Conservation (phyloP, 1,140 invertebrate genomes). For the Drosophila elegans region DNA sequence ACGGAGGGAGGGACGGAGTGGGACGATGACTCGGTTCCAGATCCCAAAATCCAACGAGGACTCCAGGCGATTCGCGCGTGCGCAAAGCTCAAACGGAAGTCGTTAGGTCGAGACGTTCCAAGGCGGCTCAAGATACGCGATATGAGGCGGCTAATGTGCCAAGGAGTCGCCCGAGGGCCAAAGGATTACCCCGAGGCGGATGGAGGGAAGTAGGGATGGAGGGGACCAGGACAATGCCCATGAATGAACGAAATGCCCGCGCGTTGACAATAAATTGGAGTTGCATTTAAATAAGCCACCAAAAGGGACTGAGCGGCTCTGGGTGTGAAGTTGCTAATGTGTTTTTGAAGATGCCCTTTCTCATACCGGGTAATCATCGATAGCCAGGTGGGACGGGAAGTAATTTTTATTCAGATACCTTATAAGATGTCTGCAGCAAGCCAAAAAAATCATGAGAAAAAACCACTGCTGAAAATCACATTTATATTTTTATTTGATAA, state of each 20-base stretch:
- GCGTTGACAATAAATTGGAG: slow-evolving; percentile 81
- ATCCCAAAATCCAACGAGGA: slow-evolving; percentile 30
- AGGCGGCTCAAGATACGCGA: slow-evolving; percentile 47
- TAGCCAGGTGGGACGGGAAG: slow-evolving; percentile 12
- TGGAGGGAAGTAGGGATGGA: not conserved
- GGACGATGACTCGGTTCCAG: slow-evolving; percentile 8
- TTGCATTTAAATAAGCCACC: slow-evolving; percentile 76
- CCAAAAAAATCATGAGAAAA: not conserved
- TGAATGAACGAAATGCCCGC: slow-evolving; percentile 64
- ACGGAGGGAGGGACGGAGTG: slow-evolving; percentile 5
- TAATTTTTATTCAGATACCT: not conserved
- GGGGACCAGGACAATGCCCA: slow-evolving; percentile 63
- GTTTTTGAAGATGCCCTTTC: slow-evolving; percentile 45
- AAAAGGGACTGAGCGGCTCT: slow-evolving; percentile 27
- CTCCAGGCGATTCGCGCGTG: slow-evolving; percentile 61
- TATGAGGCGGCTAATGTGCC: slow-evolving; percentile 58
- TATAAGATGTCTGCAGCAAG: not conserved
- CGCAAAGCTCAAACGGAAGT: slow-evolving; percentile 80
- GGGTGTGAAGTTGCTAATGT: slow-evolving; percentile 73
- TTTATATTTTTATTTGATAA: too few relatives aligned
- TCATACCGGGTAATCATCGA: slow-evolving; percentile 6
- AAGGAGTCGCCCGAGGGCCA: slow-evolving; percentile 57
- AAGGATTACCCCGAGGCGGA: slow-evolving; percentile 66
- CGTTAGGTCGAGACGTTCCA: slow-evolving; percentile 61
- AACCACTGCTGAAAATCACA: not conserved